Conservation (phyloP, 2,888 invertebrate genomes). For the Cephus sareptanus region DNA sequence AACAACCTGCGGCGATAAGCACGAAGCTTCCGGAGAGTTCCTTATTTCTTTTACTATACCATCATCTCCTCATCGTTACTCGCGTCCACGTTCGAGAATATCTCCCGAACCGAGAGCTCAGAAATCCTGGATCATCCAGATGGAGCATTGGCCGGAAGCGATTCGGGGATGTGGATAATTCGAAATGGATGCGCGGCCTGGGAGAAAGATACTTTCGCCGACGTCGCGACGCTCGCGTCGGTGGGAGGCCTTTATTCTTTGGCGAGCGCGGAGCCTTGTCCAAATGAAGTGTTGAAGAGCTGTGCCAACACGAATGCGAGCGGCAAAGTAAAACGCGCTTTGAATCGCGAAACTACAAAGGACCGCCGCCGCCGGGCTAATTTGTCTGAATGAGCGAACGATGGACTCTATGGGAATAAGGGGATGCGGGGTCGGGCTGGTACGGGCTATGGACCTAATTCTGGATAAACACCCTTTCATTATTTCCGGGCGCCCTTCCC, state of each 20-base stretch:
- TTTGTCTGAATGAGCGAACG: slow-evolving; percentile 63
- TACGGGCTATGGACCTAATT: slow-evolving; percentile 48
- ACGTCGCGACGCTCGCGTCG: not conserved
- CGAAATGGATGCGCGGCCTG: not conserved
- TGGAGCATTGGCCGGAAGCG: too few species aligned
- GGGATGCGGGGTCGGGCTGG: not conserved
- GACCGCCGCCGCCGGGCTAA: slow-evolving; percentile 61
- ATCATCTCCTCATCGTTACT: not conserved
- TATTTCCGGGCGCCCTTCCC: slow-evolving; percentile 48
- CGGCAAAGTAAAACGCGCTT: slow-evolving; percentile 59
- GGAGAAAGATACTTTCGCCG: too few species aligned
- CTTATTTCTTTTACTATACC: not conserved
- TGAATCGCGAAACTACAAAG: slow-evolving; percentile 63
- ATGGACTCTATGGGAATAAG: slow-evolving; percentile 44
- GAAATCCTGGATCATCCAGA: too few species aligned
- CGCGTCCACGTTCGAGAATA: too few species aligned
- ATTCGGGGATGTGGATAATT: not conserved
- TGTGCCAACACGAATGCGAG: slow-evolving; percentile 59
- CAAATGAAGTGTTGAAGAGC: slow-evolving; percentile 64
- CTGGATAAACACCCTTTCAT: slow-evolving; percentile 64
- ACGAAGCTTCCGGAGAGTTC: not conserved
- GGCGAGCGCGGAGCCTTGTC: slow-evolving; percentile 43
- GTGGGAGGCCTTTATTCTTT: slow-evolving; percentile 32
- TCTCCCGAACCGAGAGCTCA: too few species aligned
- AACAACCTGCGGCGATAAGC: slow-evolving; percentile 15